A percentile compares a stretch with the other conserved stretches of the same genome.
phyloP scores from a whole-genome alignment of 1,140 invertebrate species.

The Cyclina sinensis region DNA sequence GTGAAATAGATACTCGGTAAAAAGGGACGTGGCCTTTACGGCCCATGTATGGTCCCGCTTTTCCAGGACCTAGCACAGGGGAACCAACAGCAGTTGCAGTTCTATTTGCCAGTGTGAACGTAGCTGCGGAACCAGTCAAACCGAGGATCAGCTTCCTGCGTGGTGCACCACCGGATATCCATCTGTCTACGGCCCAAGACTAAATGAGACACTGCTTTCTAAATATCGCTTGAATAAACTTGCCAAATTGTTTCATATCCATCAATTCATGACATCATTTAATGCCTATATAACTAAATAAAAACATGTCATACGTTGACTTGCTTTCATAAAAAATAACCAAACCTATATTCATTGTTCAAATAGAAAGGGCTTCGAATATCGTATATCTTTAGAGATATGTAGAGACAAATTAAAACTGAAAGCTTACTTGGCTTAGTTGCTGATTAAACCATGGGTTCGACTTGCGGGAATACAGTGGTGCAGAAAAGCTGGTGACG shows the following conservation, averaged over 20 bases:
- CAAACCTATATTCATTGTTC: no score
- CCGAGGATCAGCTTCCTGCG: constrained; percentile 89
- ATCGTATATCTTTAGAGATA: no score
- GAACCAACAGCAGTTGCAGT: constrained; percentile 95
- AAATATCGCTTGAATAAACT: no score
- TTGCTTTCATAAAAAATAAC: no score
- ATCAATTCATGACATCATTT: no score
- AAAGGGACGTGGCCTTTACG: constrained; percentile 94
- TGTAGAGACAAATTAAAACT: no score
- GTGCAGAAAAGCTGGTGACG: constrained; percentile 89
- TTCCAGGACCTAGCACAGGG: constrained; percentile 90
- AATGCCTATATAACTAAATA: no score
- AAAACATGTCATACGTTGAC: no score
- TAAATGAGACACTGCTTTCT: neutral
- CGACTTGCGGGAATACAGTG: constrained; percentile 75
- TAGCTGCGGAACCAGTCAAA: constrained; percentile 96
- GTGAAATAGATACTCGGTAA: constrained; percentile 91
- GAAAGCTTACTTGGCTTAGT: constrained; percentile 67
- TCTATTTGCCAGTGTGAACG: constrained; percentile 91
- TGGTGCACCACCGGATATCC: constrained; percentile 51
- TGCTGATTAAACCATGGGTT: constrained; percentile 66
- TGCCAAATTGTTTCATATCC: no score
- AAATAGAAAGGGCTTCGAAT: no score
- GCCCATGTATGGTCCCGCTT: constrained; percentile 93
- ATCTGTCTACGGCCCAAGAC: constrained; percentile 56